A percentile compares a stretch with the other conserved stretches of the same genome.
Conservation (phyloP, 2,113 vertebrate genomes). For the Antigone vipio region DNA sequence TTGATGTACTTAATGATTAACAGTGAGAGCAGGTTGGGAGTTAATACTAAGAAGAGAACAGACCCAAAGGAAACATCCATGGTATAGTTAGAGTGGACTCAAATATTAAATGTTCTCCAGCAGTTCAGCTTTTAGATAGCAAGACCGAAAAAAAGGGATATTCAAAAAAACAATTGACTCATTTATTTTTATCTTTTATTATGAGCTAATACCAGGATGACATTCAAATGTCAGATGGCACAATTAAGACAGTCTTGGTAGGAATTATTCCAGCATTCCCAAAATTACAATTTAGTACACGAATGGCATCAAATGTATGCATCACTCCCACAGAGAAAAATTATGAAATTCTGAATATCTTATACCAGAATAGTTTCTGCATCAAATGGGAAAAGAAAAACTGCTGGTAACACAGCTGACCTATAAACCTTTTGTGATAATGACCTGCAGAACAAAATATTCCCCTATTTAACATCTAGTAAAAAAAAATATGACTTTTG, state of each 20-base stretch:
- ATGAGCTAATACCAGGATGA: slow-evolving; percentile 72
- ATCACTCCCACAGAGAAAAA: slow-evolving; percentile 62
- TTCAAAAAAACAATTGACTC: slow-evolving; percentile 43
- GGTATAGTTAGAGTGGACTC: background rate
- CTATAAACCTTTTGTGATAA: slow-evolving; percentile 49
- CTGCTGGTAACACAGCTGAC: slow-evolving; percentile 62
- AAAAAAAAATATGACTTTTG: slow-evolving; percentile 67
- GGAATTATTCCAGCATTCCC: slow-evolving; percentile 68
- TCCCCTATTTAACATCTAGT: slow-evolving; percentile 59
- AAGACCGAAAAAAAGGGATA: background rate
- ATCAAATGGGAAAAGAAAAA: slow-evolving; percentile 49
- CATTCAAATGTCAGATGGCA: slow-evolving; percentile 70
- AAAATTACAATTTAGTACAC: slow-evolving; percentile 63
- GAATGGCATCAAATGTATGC: slow-evolving; percentile 57
- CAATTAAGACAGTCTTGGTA: slow-evolving; percentile 67
- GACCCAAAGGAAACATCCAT: background rate
- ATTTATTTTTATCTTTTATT: slow-evolving; percentile 69
- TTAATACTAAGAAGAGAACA: background rate
- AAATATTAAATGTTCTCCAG: slow-evolving; percentile 37
- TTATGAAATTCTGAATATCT: slow-evolving; percentile 35
- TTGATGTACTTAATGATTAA: background rate
- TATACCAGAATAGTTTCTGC: slow-evolving; percentile 53
- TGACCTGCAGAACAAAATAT: slow-evolving; percentile 57
- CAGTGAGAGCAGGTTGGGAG: background rate
- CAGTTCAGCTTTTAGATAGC: slow-evolving; percentile 61